Percentiles rank a stretch among this genome's conserved stretches.
These are phyloP conservation scores for Trichogramma pretiosum DNA, from an alignment of 1,140 invertebrate genomes.

Conservation along the genomic window DNA sequence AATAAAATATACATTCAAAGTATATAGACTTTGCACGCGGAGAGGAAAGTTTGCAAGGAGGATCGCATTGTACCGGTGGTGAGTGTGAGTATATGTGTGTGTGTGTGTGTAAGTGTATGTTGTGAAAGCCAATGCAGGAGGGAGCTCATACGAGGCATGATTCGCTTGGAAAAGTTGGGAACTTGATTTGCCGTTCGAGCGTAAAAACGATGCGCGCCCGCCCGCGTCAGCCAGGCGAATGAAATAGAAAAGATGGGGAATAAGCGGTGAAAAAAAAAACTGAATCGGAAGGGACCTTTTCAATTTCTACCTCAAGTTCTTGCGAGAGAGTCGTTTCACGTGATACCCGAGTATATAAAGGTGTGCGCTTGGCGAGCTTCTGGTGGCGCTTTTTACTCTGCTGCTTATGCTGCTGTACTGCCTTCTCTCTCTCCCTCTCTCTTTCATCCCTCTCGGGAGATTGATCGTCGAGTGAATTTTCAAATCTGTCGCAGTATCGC, in stretches of 20 bases:
- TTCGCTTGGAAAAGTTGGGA: conserved; percentile 20
- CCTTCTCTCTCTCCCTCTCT: background rate
- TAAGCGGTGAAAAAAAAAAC: conserved; percentile 9
- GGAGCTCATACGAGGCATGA: no score
- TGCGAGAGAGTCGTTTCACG: no score
- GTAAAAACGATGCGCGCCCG: conserved; percentile 1
- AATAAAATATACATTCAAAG: no score
- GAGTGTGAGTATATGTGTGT: no score
- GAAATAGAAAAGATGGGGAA: no score
- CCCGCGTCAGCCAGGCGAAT: background rate
- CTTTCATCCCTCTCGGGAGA: conserved; percentile 1
- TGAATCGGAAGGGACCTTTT: conserved; percentile 15
- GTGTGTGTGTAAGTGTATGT: no score
- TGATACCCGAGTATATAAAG: no score
- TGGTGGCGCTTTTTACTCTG: background rate
- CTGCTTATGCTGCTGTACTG: background rate
- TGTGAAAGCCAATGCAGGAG: no score
- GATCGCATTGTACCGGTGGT: no score
- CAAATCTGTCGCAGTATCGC: conserved; percentile 10
- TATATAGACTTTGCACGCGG: no score
- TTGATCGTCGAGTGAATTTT: conserved; percentile 15
- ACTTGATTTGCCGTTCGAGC: conserved; percentile 17
- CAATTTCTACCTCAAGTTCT: conserved; percentile 16
- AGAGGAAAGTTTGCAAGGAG: no score
- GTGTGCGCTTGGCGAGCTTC: no score